Conservation (phyloP, 2,113 vertebrate genomes). For the Ahaetulla prasina region DNA sequence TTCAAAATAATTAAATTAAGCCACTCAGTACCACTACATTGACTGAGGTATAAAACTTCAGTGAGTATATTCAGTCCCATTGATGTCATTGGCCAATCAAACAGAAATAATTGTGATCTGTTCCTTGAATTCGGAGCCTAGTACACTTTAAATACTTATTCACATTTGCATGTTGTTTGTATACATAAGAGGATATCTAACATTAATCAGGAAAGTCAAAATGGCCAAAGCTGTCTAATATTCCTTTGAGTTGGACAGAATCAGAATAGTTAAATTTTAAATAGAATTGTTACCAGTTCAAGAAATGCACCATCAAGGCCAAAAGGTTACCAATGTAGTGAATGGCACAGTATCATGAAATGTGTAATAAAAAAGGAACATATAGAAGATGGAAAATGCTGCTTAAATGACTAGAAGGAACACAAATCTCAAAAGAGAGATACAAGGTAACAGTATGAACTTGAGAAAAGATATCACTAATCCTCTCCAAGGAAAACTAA, state of each 20-base stretch:
- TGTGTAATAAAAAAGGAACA: not conserved
- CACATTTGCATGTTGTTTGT: not conserved
- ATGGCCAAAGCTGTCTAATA: not conserved
- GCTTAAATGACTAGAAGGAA: not conserved
- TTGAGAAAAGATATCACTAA: not conserved
- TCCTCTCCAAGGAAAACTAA: not conserved
- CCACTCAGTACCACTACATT: slow-evolving; percentile 18
- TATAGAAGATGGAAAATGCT: not conserved
- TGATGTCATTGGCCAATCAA: not conserved
- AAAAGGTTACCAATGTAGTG: not conserved
- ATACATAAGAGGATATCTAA: not conserved
- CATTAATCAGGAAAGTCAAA: not conserved
- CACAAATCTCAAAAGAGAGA: not conserved
- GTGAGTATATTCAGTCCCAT: not conserved
- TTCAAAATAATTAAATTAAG: slow-evolving; percentile 50
- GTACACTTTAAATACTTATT: not conserved
- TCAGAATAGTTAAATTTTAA: not conserved
- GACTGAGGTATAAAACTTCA: not conserved
- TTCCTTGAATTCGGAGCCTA: not conserved
- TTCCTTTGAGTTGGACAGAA: not conserved
- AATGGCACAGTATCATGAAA: not conserved
- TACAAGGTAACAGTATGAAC: not conserved
- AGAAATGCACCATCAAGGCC: not conserved
- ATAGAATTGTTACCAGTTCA: not conserved
- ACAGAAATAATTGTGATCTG: not conserved